Evolutionary conservation across 2,113 vertebrate genomes (phyloP), one percentile per base, ranked within the genome.

Genomic region (Callithrix jacchus): DNA sequence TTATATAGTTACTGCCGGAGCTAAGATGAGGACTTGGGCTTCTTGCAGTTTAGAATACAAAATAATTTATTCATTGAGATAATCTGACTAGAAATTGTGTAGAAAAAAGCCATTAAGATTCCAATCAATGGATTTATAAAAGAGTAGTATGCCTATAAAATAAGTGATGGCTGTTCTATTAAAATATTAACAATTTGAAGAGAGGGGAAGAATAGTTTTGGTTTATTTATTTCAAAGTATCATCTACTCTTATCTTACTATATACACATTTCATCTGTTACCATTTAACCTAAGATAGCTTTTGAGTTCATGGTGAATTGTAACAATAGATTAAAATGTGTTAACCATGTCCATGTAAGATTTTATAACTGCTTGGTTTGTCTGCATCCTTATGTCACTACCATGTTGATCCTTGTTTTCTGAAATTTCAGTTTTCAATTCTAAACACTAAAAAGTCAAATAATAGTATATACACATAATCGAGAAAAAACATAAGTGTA

Each of bases 351-450:
- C 21, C 77, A 81, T 5, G 27, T 42, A 70, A 90, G 49, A 82
- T 52, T 92, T 84, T 61, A 61, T 87, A 89, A 94, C 70, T 85
- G 47, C 25, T 90, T 85, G 23, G 61, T 47, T 37, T 56, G 61
- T 6, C 42, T 71, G 9, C 12, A 84, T 92, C 12, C 47, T 89
- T 94, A 47, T 87, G 37, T 56, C 89, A 94, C 14, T 86, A 42
- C 13, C 56, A 56, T 61, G 14, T 88, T 87, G 71, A 79, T 4
- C 23, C 76, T 54, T 93, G 40, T 47, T 61, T 84, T 89, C 76
- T 93, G 52, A 94, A 94, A 93, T 87, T 71, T 81, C 52, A 82
- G 40, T 86, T 88, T 87, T 94, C 68, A 45, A 79, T 79, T 83
- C 30, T 81, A 68, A 94, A 82, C 18, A 35, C 52, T 83, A 64